phyloP scores from a whole-genome alignment of 2,888 invertebrate species.

The Cremastinae sp. region DNA sequence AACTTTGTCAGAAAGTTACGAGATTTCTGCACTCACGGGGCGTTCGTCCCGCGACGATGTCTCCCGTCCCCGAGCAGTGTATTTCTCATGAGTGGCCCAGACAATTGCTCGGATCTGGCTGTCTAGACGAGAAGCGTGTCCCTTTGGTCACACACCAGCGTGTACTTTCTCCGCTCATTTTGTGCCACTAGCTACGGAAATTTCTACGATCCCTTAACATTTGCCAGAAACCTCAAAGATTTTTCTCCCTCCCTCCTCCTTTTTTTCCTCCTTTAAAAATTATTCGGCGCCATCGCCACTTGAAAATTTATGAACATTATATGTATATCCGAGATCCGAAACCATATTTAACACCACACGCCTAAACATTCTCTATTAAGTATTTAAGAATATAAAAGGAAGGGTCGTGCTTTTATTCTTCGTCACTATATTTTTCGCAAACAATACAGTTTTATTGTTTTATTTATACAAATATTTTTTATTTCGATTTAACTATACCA shows the following conservation, averaged over 20 bases:
- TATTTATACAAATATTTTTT: too few relatives aligned
- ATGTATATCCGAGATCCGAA: conserved; percentile 12
- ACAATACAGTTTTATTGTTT: too few relatives aligned
- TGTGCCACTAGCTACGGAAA: conserved; percentile 20
- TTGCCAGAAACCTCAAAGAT: conserved; percentile 69
- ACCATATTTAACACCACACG: neutral
- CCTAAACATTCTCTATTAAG: neutral
- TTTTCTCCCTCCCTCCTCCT: conserved; percentile 3
- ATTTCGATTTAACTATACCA: too few relatives aligned
- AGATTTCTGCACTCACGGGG: conserved; percentile 60
- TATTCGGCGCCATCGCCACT: conserved; percentile 58
- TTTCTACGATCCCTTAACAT: conserved; percentile 60
- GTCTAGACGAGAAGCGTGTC: conserved; percentile 75
- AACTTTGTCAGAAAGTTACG: conserved; percentile 41
- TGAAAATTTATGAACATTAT: conserved; percentile 36
- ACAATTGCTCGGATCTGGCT: conserved; percentile 77
- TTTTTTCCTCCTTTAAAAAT: conserved; percentile 46
- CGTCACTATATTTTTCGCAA: too few relatives aligned
- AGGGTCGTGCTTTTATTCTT: neutral
- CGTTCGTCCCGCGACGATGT: conserved; percentile 56
- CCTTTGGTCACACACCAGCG: conserved; percentile 58
- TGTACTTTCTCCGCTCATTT: conserved; percentile 53
- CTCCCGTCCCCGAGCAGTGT: conserved; percentile 54
- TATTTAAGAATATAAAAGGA: neutral
- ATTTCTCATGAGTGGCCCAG: conserved; percentile 73